Conservation (phyloP, 2,113 vertebrate species). For the Grallaria varia region DNA sequence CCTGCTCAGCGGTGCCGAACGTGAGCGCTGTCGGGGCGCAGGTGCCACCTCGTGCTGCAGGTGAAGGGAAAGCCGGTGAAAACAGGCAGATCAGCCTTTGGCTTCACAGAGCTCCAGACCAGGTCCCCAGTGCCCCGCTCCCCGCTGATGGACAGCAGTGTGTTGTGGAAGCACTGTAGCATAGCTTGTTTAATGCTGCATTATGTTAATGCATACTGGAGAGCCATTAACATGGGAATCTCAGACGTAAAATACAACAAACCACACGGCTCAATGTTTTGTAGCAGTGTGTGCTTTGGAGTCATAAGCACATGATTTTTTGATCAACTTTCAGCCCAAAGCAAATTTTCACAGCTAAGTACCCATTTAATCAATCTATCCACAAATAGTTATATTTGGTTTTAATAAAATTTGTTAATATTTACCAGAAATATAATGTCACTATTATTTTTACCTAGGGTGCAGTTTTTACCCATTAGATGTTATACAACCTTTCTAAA, state of each 20-base stretch:
- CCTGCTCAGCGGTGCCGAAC: background rate
- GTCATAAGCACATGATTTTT: background rate
- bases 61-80: background rate
- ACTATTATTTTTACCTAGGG: conserved; percentile 21
- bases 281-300: background rate
- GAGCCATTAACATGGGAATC: conserved; percentile 14
- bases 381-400: background rate
- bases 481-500: conserved; percentile 12
- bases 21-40: accelerated
- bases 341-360: conserved; percentile 2
- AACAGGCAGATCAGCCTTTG: background rate
- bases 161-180: conserved; percentile 32
- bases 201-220: background rate
- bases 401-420: conserved; percentile 44
- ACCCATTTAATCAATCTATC: background rate
- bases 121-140: conserved; percentile 4
- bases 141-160: background rate
- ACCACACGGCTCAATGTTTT: background rate
- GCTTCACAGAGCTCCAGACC: background rate
- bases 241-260: background rate
- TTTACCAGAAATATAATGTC: conserved; percentile 12
- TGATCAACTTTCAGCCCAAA: conserved; percentile 15
- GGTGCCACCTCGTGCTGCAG: background rate
- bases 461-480: conserved; percentile 10
- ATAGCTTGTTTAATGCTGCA: conserved; percentile 51